These are phyloP conservation scores for Tyria jacobaeae DNA, from an alignment of 2,888 invertebrate genomes.

Conservation along the genomic window DNA sequence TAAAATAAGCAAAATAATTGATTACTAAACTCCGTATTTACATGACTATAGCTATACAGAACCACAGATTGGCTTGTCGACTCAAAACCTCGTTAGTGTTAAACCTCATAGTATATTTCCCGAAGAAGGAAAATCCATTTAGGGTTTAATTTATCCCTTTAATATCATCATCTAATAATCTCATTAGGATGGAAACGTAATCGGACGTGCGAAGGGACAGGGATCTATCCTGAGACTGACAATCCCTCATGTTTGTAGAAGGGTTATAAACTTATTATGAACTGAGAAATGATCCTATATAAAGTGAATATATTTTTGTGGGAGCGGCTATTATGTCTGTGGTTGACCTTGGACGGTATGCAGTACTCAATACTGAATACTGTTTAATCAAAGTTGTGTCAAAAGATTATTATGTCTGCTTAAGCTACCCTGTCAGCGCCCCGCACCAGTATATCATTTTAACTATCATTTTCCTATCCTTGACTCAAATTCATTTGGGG, in stretches of 20 bases:
- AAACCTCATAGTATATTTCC: conserved; percentile 30
- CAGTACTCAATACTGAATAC: no score
- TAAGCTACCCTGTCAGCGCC: no score
- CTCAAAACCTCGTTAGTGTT: conserved; percentile 41
- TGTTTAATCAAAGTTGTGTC: background rate
- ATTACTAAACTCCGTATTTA: conserved; percentile 12
- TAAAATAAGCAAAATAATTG: background rate
- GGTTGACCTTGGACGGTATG: background rate
- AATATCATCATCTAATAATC: conserved; percentile 53
- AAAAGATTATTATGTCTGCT: no score
- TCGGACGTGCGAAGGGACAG: conserved; percentile 42
- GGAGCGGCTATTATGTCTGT: conserved; percentile 6
- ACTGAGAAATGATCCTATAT: conserved; percentile 15
- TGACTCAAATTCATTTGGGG: no score
- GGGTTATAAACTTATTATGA: conserved; percentile 33
- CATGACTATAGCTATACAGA: conserved; percentile 27
- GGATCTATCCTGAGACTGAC: conserved; percentile 25
- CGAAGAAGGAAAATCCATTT: conserved; percentile 39
- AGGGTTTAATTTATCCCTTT: conserved; percentile 42
- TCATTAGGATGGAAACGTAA: conserved; percentile 47
- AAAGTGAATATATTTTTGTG: background rate
- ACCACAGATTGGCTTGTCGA: conserved; percentile 40
- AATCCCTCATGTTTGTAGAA: conserved; percentile 24
- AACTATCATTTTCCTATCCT: no score
- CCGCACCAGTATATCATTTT: no score